Conservation (phyloP, 2,113 vertebrate species). For the Passer domesticus region DNA sequence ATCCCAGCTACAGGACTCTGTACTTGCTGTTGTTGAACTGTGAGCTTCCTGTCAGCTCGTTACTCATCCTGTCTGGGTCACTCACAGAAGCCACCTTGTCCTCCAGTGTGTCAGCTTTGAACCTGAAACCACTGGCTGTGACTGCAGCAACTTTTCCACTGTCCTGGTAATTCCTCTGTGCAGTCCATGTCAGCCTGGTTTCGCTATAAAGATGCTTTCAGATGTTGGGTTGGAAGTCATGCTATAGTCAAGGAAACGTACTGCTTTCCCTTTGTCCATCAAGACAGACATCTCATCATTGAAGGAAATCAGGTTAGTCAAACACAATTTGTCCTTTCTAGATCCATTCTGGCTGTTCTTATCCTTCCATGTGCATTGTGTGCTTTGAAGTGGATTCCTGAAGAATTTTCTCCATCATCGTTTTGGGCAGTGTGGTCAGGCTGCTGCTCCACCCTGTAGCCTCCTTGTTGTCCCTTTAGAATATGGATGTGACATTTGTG, state of each 20-base stretch:
- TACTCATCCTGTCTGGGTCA: background rate
- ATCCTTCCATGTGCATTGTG: background rate
- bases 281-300: background rate
- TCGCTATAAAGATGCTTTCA: background rate
- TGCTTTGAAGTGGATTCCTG: background rate
- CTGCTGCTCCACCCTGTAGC: background rate
- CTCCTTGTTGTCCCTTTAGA: background rate
- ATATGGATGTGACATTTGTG: rapidly evolving
- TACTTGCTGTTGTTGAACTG: background rate
- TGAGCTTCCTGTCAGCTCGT: background rate
- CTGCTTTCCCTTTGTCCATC: background rate
- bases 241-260: background rate
- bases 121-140: background rate
- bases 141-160: background rate
- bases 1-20: background rate
- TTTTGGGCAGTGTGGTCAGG: background rate
- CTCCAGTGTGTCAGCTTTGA: background rate
- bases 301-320: background rate
- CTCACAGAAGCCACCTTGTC: background rate
- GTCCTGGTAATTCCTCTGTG: background rate
- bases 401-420: background rate
- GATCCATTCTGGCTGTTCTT: background rate
- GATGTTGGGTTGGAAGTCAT: background rate
- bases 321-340: background rate
- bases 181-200: background rate